phyloP scores from a whole-genome alignment of 2,113 vertebrate genomes.

The Leptocoma aspasia region DNA sequence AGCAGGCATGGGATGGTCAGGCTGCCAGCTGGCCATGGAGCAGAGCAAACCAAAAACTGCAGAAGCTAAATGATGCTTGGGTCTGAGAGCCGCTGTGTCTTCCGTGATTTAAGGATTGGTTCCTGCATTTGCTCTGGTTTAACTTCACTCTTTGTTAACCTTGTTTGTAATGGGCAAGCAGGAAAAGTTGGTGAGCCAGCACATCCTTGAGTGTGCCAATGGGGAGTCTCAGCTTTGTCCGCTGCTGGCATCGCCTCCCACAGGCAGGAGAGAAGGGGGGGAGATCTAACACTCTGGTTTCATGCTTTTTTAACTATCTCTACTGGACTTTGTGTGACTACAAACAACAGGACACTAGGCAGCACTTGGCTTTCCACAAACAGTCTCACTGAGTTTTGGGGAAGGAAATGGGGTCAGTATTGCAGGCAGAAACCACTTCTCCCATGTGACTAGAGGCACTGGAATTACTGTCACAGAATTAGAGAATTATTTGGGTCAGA shows the following conservation, averaged over 20 bases:
- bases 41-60: neutral
- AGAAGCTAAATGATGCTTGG: rapidly evolving
- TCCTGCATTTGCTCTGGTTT: neutral
- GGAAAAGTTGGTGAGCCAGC: rapidly evolving
- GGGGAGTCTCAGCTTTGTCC: neutral
- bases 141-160: neutral
- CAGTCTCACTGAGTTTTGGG: neutral
- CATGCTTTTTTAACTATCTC: neutral
- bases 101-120: neutral
- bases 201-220: rapidly evolving
- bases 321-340: rapidly evolving
- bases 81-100: neutral
- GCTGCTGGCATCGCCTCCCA: neutral
- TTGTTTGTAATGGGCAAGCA: neutral
- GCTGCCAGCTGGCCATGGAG: neutral
- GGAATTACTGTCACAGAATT: neutral
- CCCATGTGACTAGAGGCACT: neutral
- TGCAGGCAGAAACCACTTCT: neutral
- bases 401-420: neutral
- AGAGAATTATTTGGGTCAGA: neutral
- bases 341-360: neutral
- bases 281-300: rapidly evolving
- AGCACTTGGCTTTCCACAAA: neutral
- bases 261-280: neutral
- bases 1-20: neutral